These are phyloP conservation scores for Tenodera sinensis DNA, from an alignment of 2,888 invertebrate species.

Conservation along the genomic window DNA sequence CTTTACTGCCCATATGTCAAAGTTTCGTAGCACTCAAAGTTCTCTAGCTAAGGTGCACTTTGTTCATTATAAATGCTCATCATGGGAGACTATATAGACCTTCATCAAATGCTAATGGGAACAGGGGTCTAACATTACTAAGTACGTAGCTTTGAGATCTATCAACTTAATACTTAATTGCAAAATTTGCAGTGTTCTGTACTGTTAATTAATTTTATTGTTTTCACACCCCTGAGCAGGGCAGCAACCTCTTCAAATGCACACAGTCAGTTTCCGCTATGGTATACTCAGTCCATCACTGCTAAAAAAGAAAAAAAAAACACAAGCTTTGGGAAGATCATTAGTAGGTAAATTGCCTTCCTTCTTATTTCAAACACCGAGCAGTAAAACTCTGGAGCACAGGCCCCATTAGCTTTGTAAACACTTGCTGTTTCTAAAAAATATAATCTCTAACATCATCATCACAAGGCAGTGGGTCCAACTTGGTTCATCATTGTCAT, in stretches of 20 bases:
- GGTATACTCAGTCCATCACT: neutral
- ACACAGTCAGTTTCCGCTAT: constrained; percentile 21
- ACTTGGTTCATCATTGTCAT: neutral
- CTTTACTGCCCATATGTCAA: neutral
- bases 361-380: neutral
- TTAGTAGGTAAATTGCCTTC: constrained; percentile 4
- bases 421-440: constrained; percentile 28
- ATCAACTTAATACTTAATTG: constrained; percentile 25
- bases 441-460: constrained; percentile 30
- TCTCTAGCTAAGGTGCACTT: neutral
- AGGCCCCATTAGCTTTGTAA: constrained; percentile 2
- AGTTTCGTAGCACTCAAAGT: neutral
- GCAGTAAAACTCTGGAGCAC: constrained; percentile 1
- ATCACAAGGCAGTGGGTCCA: constrained; percentile 22
- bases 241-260: constrained; percentile 20
- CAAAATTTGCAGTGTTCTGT: neutral
- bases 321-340: constrained; percentile 8
- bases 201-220: neutral
- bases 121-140: constrained; percentile 23
- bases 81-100: neutral
- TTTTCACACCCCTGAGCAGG: neutral
- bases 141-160: constrained; percentile 25
- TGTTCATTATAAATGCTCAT: constrained; percentile 5
- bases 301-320: neutral
- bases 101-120: constrained; percentile 15